Percentiles rank a stretch among this genome's conserved stretches.
phyloP scores from a whole-genome alignment of 2,113 vertebrate genomes.

The Gambusia affinis region DNA sequence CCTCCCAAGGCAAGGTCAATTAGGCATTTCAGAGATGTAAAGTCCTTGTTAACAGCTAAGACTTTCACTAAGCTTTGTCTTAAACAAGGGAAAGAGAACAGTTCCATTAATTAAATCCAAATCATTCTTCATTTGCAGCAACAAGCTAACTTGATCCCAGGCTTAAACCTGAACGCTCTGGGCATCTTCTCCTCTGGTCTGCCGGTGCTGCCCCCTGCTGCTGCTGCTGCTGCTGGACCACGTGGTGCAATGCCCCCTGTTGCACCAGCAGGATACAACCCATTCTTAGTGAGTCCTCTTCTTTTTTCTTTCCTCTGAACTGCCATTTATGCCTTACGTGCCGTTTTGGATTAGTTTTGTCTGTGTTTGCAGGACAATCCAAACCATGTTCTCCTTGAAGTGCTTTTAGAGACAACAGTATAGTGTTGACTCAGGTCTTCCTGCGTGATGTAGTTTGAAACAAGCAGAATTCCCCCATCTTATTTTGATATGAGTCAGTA shows the following conservation, averaged over 20 bases:
- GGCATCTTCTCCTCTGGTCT: conserved; percentile 95
- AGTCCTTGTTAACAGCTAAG: too few species aligned
- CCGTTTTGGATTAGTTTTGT: conserved; percentile 15
- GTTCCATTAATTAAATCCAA: neutral
- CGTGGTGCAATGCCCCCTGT: conserved; percentile 79
- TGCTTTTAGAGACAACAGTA: conserved; percentile 6
- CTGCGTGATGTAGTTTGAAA: conserved; percentile 46
- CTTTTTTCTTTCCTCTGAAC: neutral
- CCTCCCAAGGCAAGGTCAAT: too few species aligned
- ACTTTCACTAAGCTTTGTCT: neutral
- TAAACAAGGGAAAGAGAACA: neutral
- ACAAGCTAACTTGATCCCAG: conserved; percentile 94
- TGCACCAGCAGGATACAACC: conserved; percentile 83
- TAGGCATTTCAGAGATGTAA: too few species aligned
- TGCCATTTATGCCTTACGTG: neutral
- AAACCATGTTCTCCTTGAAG: conserved; percentile 28
- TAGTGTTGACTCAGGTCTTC: conserved; percentile 58
- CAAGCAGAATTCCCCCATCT: conserved; percentile 63
- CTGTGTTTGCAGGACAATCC: conserved; percentile 8
- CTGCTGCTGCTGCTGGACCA: conserved; percentile 77
- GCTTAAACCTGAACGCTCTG: conserved; percentile 91
- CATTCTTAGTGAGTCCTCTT: conserved; percentile 86
- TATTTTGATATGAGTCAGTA: conserved; percentile 72
- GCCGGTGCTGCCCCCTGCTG: conserved; percentile 80
- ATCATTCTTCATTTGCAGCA: conserved; percentile 76